A percentile compares a stretch with the other conserved stretches of the same genome.
These are phyloP conservation scores for Globicephala melas DNA, from an alignment of 2,113 vertebrate species.

Conservation along the genomic window DNA sequence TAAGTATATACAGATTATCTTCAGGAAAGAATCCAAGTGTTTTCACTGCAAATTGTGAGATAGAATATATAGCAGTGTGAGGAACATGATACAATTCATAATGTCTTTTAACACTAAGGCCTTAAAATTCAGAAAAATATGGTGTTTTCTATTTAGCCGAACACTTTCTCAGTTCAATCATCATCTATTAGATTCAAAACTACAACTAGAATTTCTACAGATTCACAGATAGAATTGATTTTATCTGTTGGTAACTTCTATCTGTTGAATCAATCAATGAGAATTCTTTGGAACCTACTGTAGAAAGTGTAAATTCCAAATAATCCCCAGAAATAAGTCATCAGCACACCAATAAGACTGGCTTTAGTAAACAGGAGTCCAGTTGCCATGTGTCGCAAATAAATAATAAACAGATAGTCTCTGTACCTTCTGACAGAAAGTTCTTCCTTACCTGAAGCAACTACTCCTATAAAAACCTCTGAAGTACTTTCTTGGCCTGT, in stretches of 20 bases:
- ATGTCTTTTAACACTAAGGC: not conserved
- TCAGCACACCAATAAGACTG: not conserved
- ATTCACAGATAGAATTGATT: not conserved
- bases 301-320: constrained; percentile 3
- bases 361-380: not conserved
- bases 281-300: not conserved
- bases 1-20: not conserved
- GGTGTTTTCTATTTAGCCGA: not conserved
- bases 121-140: not conserved
- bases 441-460: constrained; percentile 1
- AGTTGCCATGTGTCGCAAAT: not conserved
- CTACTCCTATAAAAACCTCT: constrained; percentile 1
- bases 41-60: not conserved
- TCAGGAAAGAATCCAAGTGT: not conserved
- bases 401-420: constrained; percentile 22
- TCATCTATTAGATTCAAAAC: constrained; percentile 7
- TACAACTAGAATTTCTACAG: constrained; percentile 5
- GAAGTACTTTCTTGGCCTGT: not conserved
- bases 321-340: not conserved
- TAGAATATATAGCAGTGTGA: not conserved
- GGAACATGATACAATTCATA: not conserved
- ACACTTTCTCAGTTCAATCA: not conserved
- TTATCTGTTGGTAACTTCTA: not conserved
- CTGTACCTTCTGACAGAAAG: constrained; percentile 6
- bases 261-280: not conserved